Evolutionary conservation across 2,888 invertebrate genomes (phyloP).

Genomic region (Lottia gigantea): DNA sequence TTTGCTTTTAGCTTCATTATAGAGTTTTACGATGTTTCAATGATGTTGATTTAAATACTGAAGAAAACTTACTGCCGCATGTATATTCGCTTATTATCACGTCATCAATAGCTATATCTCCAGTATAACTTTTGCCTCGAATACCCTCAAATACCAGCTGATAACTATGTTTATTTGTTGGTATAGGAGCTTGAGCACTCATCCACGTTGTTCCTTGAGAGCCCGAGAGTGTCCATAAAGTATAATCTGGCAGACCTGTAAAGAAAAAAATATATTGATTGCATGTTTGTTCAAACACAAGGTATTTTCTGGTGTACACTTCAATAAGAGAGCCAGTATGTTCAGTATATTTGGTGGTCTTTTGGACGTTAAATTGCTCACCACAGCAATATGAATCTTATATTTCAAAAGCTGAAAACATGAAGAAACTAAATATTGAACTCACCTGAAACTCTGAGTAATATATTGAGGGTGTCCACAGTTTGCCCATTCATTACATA

Average conservation of each 20-base stretch:
- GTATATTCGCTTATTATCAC: constrained; percentile 41
- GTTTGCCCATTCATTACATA: constrained; percentile 62
- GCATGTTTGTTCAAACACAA: too few relatives aligned
- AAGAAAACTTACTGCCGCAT: constrained; percentile 41
- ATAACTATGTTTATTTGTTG: constrained; percentile 33
- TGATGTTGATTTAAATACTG: neutral
- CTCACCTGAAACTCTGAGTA: constrained; percentile 40
- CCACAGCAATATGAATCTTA: too few relatives aligned
- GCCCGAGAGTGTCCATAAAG: constrained; percentile 46
- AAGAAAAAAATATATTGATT: neutral
- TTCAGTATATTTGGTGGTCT: too few relatives aligned
- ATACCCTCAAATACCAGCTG: constrained; percentile 46
- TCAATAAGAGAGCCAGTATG: too few relatives aligned
- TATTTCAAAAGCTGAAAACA: too few relatives aligned
- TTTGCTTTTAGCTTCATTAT: too few relatives aligned
- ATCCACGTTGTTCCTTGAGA: constrained; percentile 47
- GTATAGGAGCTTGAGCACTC: constrained; percentile 46
- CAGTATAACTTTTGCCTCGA: constrained; percentile 39
- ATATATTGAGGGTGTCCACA: constrained; percentile 49
- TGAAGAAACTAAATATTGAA: neutral
- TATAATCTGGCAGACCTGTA: constrained; percentile 30
- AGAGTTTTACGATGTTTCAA: too few relatives aligned
- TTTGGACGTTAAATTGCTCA: too few relatives aligned
- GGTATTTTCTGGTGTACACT: too few relatives aligned
- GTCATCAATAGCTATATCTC: constrained; percentile 63